A percentile compares a stretch with the other conserved stretches of the same genome.
These are phyloP conservation scores for Ennomos erosarius DNA, from an alignment of 2,888 invertebrate genomes.

Conservation along the genomic window DNA sequence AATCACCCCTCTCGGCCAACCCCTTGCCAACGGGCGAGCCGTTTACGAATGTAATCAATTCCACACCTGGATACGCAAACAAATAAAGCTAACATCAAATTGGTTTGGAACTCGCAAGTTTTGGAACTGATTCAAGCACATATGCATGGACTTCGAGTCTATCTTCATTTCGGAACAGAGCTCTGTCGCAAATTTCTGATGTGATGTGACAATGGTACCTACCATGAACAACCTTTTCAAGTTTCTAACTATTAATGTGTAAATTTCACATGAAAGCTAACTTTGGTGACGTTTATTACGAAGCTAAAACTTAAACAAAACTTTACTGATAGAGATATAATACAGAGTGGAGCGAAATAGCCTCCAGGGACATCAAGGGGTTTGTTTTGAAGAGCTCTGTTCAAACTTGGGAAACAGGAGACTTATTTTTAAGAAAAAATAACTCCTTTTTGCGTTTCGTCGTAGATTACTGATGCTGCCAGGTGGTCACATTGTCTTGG, in stretches of 20 bases:
- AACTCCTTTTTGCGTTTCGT: background rate
- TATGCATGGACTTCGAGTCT: background rate
- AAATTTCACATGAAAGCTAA: no score
- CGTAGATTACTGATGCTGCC: conserved; percentile 42
- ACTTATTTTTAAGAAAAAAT: no score
- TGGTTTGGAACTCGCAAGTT: no score
- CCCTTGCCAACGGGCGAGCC: conserved; percentile 12
- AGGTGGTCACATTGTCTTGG: conserved; percentile 39
- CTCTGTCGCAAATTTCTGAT: background rate
- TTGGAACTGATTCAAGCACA: background rate
- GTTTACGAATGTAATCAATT: conserved; percentile 13
- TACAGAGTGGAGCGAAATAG: no score
- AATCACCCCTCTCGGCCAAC: conserved; percentile 28
- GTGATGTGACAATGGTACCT: background rate
- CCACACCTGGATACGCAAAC: conserved; percentile 32
- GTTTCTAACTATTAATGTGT: no score
- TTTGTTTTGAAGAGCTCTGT: no score
- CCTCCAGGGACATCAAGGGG: no score
- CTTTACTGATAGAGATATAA: no score
- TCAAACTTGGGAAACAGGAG: no score
- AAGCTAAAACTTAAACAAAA: no score
- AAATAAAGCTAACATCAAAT: background rate
- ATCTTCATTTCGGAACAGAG: background rate
- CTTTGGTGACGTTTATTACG: no score
- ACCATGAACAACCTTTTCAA: background rate